These are phyloP conservation scores for Smittia sp. DNA, from an alignment of 2,888 invertebrate genomes.

Conservation along the genomic window DNA sequence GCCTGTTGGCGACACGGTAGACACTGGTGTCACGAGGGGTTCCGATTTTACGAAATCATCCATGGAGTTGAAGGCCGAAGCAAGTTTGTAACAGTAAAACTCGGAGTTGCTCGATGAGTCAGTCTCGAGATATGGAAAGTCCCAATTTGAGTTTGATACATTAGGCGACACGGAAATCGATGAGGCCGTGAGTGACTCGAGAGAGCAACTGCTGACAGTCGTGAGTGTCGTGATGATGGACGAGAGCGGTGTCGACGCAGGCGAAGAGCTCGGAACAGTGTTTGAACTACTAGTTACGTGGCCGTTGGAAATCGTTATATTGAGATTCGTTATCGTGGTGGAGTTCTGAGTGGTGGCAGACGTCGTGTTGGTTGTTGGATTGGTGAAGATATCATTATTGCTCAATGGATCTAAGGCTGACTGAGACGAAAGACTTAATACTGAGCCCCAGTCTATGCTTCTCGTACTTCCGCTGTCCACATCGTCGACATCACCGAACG, in stretches of 20 bases:
- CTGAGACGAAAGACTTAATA: conserved; percentile 80
- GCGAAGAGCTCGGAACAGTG: conserved; percentile 45
- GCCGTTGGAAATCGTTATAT: conserved; percentile 49
- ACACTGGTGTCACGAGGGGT: conserved; percentile 21
- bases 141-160: conserved; percentile 39
- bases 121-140: conserved; percentile 39
- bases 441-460: conserved; percentile 89
- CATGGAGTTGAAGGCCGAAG: conserved; percentile 37
- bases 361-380: conserved; percentile 44
- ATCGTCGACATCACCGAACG: conserved; percentile 69
- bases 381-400: conserved; percentile 69
- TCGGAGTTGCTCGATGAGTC: conserved; percentile 36
- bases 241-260: conserved; percentile 43
- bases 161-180: conserved; percentile 27
- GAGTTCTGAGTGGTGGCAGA: conserved; percentile 45
- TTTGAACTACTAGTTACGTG: conserved; percentile 5
- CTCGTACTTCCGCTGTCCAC: conserved; percentile 56
- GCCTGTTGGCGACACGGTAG: neutral
- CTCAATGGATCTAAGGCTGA: conserved; percentile 79
- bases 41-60: conserved; percentile 40
- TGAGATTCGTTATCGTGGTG: conserved; percentile 47
- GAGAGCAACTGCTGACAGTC: conserved; percentile 37
- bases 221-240: conserved; percentile 38
- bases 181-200: conserved; percentile 37
- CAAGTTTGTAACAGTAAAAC: conserved; percentile 38